Percentiles rank a stretch among this genome's conserved stretches.
These are phyloP conservation scores for Microplitis demolitor DNA, from an alignment of 1,140 invertebrate genomes.

Conservation along the genomic window DNA sequence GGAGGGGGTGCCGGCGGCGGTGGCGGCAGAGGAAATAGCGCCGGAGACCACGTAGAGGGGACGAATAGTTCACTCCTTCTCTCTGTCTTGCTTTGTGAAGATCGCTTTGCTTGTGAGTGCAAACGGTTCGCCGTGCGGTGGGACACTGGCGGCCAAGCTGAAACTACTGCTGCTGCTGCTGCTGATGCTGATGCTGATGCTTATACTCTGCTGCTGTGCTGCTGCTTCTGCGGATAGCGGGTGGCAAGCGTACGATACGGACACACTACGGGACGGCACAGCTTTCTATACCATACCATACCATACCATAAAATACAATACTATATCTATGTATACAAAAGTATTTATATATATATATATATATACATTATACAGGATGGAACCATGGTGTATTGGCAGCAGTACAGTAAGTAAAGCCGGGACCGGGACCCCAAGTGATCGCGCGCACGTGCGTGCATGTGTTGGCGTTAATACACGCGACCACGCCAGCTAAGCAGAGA, in stretches of 20 bases:
- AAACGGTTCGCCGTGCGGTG: conserved; percentile 60
- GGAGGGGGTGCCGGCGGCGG: conserved; percentile 32
- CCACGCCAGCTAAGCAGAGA: not conserved
- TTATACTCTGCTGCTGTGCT: conserved; percentile 36
- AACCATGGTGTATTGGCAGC: too few species aligned
- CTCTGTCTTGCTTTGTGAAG: conserved; percentile 29
- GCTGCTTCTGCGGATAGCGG: conserved; percentile 33
- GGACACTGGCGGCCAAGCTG: conserved; percentile 53
- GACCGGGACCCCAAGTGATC: conserved; percentile 47
- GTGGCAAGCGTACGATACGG: conserved; percentile 45
- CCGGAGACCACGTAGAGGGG: conserved; percentile 26
- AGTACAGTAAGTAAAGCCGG: conserved; percentile 26
- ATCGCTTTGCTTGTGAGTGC: conserved; percentile 52
- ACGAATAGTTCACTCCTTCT: conserved; percentile 30
- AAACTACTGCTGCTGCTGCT: conserved; percentile 16
- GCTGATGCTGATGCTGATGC: not conserved
- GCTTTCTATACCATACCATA: conserved; percentile 1
- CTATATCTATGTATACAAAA: too few species aligned
- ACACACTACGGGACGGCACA: conserved; percentile 47
- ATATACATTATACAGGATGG: too few species aligned
- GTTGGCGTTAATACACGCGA: not conserved
- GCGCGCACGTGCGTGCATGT: conserved; percentile 10
- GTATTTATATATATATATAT: too few species aligned
- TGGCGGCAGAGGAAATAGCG: conserved; percentile 23
- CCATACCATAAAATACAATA: too few species aligned